phyloP scores from a whole-genome alignment of 2,113 vertebrate genomes.

The Pteropus alecto region DNA sequence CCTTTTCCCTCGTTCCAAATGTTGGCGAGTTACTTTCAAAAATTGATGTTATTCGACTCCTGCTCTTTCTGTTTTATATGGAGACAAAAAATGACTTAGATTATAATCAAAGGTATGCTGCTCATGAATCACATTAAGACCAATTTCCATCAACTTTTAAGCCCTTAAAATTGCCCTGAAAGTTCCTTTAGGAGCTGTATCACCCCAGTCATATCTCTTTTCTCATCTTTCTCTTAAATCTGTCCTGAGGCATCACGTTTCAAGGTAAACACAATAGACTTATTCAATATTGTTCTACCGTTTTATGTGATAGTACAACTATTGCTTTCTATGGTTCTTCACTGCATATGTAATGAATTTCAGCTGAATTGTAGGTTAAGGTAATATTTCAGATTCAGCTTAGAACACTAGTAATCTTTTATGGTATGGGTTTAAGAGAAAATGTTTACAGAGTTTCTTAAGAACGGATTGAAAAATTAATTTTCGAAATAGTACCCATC shows the following conservation, averaged over 20 bases:
- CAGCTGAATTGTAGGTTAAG: neutral
- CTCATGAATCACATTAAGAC: neutral
- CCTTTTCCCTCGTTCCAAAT: neutral
- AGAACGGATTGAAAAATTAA: neutral
- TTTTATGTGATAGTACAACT: neutral
- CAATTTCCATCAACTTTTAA: neutral
- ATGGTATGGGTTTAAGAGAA: neutral
- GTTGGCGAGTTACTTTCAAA: neutral
- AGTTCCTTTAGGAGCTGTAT: neutral
- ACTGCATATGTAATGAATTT: neutral
- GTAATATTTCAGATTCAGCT: neutral
- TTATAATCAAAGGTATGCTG: neutral
- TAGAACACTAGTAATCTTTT: neutral
- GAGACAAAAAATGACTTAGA: neutral
- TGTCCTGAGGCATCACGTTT: neutral
- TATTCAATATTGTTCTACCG: neutral
- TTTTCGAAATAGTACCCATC: neutral
- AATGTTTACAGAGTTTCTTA: neutral
- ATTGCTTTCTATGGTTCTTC: neutral
- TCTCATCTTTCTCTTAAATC: neutral
- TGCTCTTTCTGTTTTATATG: constrained; percentile 31
- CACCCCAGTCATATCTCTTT: neutral
- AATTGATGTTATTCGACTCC: neutral
- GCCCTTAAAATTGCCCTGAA: neutral
- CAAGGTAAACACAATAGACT: neutral